Evolutionary conservation across 2,888 invertebrate species (phyloP).

Genomic region (Lasioglossum oenotherae): DNA sequence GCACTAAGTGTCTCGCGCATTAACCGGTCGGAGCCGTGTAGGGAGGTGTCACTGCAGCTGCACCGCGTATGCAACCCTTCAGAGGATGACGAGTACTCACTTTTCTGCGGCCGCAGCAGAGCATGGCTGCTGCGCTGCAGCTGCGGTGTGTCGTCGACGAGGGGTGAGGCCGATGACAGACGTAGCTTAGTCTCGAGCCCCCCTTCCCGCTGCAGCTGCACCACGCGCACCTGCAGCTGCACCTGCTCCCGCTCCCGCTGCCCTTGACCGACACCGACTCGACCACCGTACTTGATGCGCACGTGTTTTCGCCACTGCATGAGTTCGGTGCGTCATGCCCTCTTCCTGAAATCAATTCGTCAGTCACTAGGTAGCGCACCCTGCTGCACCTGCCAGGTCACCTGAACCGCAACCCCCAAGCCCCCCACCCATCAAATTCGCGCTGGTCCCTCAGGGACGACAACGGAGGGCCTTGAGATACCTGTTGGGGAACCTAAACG

Average conservation of each 20-base stretch:
- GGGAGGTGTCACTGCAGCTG: not conserved
- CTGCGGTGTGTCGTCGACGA: slow-evolving; percentile 85
- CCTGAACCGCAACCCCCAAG: not conserved
- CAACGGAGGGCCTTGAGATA: not conserved
- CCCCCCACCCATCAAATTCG: not conserved
- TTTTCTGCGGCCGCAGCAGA: slow-evolving; percentile 98
- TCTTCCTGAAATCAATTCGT: slow-evolving; percentile 69
- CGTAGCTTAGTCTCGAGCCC: slow-evolving; percentile 80
- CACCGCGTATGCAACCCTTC: slow-evolving; percentile 19
- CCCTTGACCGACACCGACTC: slow-evolving; percentile 84
- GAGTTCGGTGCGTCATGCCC: slow-evolving; percentile 84
- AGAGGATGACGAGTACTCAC: slow-evolving; percentile 85
- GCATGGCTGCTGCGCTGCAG: slow-evolving; percentile 94
- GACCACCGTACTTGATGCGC: slow-evolving; percentile 85
- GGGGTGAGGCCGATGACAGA: slow-evolving; percentile 81
- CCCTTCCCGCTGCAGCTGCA: slow-evolving; percentile 83
- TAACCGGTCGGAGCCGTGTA: not conserved
- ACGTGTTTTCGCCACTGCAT: slow-evolving; percentile 85
- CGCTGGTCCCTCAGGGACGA: not conserved
- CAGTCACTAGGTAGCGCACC: not conserved
- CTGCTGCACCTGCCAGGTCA: too few species aligned
- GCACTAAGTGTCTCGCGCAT: not conserved
- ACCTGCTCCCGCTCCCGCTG: slow-evolving; percentile 82
- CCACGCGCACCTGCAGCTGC: slow-evolving; percentile 83
- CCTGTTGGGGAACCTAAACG: not conserved